Evolutionary conservation across 2,113 vertebrate genomes (phyloP).

Genomic region (Anhinga anhinga): DNA sequence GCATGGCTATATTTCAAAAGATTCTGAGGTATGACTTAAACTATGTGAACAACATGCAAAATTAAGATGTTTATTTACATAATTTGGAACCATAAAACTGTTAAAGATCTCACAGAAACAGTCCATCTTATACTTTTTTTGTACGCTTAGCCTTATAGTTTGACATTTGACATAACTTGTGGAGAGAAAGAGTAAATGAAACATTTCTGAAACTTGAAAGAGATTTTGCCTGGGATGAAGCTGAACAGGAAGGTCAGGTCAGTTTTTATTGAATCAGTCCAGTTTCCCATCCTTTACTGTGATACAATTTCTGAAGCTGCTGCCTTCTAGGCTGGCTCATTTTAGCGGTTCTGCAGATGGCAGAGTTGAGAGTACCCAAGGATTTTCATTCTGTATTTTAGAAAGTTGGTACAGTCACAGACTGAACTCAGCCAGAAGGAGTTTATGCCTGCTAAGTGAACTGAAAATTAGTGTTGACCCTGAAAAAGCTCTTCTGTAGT

Average conservation of each 20-base stretch:
- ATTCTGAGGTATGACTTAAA: not conserved
- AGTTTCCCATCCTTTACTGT: not conserved
- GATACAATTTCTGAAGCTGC: slow-evolving; percentile 3
- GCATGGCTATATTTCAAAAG: not conserved
- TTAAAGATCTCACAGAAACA: not conserved
- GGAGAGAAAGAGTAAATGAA: slow-evolving; percentile 49
- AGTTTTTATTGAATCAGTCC: slow-evolving; percentile 16
- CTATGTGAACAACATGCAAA: not conserved
- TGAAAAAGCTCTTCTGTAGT: slow-evolving; percentile 55
- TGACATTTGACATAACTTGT: not conserved
- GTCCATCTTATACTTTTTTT: not conserved
- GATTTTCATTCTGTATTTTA: not conserved
- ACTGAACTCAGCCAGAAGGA: not conserved
- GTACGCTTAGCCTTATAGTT: not conserved
- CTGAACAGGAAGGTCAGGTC: slow-evolving; percentile 12
- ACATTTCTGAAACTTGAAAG: slow-evolving; percentile 32
- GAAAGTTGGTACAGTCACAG: not conserved
- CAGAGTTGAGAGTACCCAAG: not conserved
- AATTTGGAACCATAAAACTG: not conserved
- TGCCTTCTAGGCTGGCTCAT: not conserved
- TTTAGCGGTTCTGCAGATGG: not conserved
- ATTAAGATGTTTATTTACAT: not conserved
- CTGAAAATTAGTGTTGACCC: slow-evolving; percentile 56
- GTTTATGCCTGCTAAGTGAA: slow-evolving; percentile 10
- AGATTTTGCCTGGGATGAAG: slow-evolving; percentile 25